Evolutionary conservation across 1,140 invertebrate species (phyloP).

Genomic region (Pemphigus obesinymphae): DNA sequence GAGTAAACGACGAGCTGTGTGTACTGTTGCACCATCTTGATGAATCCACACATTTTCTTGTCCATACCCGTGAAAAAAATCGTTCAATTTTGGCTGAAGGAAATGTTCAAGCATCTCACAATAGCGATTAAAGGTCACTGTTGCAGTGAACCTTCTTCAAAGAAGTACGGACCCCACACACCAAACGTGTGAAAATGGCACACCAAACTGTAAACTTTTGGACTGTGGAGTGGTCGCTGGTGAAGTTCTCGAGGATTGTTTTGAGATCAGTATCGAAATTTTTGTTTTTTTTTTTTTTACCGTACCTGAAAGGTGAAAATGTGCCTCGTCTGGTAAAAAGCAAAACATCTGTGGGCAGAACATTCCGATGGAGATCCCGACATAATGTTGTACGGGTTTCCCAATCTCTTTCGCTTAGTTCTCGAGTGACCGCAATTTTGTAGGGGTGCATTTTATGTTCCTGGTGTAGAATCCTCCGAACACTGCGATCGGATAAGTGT

Average conservation of each 20-base stretch:
- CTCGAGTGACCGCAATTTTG: neutral
- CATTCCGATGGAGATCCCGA: neutral
- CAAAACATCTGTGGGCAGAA: neutral
- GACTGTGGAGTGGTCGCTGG: slow-evolving; percentile 21
- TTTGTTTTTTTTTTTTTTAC: too few species aligned
- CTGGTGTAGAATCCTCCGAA: too few species aligned
- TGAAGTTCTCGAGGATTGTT: slow-evolving; percentile 28
- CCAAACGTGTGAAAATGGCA: slow-evolving; percentile 10
- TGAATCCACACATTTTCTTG: too few species aligned
- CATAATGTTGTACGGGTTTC: neutral
- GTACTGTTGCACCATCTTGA: too few species aligned
- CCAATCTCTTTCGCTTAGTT: neutral
- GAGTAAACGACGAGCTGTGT: too few species aligned
- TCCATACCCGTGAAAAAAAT: too few species aligned
- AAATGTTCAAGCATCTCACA: neutral
- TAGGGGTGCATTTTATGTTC: too few species aligned
- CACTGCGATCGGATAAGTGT: too few species aligned
- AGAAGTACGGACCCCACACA: too few species aligned
- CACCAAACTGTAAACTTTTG: slow-evolving; percentile 36
- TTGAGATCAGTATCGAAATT: slow-evolving; percentile 22
- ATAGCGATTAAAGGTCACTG: neutral
- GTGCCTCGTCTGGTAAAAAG: too few species aligned
- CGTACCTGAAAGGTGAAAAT: too few species aligned
- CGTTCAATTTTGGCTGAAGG: too few species aligned
- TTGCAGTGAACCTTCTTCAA: neutral